Base-by-base conservation (phyloP, 2,797 vertebrate species). In the Sebastes matsubarae region DNA sequence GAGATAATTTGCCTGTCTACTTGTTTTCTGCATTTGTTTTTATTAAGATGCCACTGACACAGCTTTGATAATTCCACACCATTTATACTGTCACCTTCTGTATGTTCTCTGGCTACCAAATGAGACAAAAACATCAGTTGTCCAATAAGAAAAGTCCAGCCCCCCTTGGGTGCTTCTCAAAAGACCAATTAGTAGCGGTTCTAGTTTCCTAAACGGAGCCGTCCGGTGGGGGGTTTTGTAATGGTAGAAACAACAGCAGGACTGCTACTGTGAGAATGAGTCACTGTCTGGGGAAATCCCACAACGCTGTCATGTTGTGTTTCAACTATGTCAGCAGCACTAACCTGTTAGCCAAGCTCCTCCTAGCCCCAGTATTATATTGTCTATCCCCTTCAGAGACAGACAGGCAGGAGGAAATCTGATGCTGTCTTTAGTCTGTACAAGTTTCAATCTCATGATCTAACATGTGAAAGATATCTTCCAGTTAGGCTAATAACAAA, bases 151-250 rank as follows among this genome's bases (percentile, higher is more conserved):
- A 66, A 75, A 74, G 50, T 59, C 38, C 32, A 65, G 34, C 65
- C 60, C 24, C 54, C 65, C 57, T 1, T 13, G 69, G 22, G 25
- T 63, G 22, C 64, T 75, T 97, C 96, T 50, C 96, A 97, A 83
- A 84, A 79, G 77, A 79, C 75, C 66, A 86, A 85, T 84, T 88
- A 74, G 80, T 50, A 38, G 38, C 8, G 9, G n/a, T 82, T 88
- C 65, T 66, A 54, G 54, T 77, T 76, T 79, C 58, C 52, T 68
- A 79, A 72, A 67, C 65, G 50, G 66, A 68, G 54, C 27, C 8
- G 1, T 72, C 58, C 1, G 14, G 25, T 2, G 20, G n/a, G 42
- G 67, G 59, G 36, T 58, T 61, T 20, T 22, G 71, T 25, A 55
- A 74, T 68, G n/a, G 58, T 65, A 20, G 60, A 38, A 73, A 34